phyloP scores from a whole-genome alignment of 2,797 vertebrate genomes.

The Tadarida brasiliensis region DNA sequence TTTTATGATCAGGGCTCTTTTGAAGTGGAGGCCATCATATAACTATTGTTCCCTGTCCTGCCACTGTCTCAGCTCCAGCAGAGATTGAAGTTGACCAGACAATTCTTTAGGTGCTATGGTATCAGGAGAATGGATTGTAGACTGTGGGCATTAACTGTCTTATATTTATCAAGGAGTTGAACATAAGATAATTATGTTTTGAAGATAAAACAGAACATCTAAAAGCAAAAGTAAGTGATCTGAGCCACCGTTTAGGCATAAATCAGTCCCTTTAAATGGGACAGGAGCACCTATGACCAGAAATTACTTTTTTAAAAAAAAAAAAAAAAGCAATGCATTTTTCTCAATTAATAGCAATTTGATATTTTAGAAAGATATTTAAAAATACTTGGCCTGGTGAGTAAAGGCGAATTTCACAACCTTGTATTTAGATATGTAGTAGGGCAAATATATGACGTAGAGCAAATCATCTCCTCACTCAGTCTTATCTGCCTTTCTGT shows the following conservation, averaged over 20 bases:
- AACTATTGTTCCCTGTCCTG: background rate
- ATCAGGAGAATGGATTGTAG: background rate
- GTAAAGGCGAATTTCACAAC: background rate
- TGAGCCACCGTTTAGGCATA: conserved; percentile 73
- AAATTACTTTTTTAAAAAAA: background rate
- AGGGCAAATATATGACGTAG: background rate
- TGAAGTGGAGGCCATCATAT: background rate
- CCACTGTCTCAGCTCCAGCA: background rate
- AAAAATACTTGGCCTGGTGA: background rate
- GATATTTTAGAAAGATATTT: background rate
- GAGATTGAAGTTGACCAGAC: conserved; percentile 4
- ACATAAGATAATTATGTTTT: conserved; percentile 46
- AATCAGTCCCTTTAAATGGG: conserved; percentile 71
- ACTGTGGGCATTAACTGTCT: conserved; percentile 29
- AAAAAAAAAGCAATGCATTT: background rate
- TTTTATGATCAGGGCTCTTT: conserved; percentile 13
- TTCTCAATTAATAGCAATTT: background rate
- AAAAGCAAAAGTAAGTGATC: conserved; percentile 66
- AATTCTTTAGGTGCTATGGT: conserved; percentile 34
- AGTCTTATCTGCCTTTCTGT: background rate
- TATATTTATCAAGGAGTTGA: conserved; percentile 52
- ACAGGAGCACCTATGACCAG: conserved; percentile 50
- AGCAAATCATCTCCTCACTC: background rate
- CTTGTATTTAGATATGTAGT: background rate
- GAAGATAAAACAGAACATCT: conserved; percentile 49